phyloP scores from a whole-genome alignment of 2,888 invertebrate species.

The Zhengitettix transpicula region DNA sequence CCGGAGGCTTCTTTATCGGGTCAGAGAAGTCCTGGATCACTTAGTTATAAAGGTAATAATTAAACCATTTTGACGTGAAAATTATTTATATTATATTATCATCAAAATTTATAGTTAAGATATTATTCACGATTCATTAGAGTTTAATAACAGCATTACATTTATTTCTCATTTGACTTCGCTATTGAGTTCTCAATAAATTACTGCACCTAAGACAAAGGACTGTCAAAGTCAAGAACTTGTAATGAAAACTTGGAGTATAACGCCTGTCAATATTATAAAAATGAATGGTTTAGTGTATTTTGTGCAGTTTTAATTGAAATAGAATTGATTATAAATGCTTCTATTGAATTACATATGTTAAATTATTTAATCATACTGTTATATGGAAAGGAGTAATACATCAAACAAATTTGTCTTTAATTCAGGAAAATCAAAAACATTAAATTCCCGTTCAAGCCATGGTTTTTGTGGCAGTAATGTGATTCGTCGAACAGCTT shows the following conservation, averaged over 20 bases:
- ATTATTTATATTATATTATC: neutral
- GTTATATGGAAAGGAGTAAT: too few species aligned
- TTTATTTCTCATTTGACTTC: neutral
- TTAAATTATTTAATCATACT: too few species aligned
- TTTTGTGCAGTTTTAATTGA: too few species aligned
- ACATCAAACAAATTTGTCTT: neutral
- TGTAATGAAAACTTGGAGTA: too few species aligned
- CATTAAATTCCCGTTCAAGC: slow-evolving; percentile 27
- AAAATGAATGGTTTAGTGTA: too few species aligned
- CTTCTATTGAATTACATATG: too few species aligned
- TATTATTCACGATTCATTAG: neutral
- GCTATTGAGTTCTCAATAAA: neutral
- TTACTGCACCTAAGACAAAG: neutral
- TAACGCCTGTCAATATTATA: too few species aligned
- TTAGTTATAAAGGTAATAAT: slow-evolving; percentile 50
- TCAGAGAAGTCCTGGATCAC: slow-evolving; percentile 54
- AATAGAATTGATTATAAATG: too few species aligned
- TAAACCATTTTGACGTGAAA: neutral
- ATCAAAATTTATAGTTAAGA: neutral
- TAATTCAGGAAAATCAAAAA: slow-evolving; percentile 34
- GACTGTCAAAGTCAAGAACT: neutral
- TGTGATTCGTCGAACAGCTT: slow-evolving; percentile 54
- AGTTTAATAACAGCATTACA: neutral
- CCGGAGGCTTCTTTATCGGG: slow-evolving; percentile 53
- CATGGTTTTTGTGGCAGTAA: slow-evolving; percentile 27